These are phyloP conservation scores for Spinus pinus DNA, from an alignment of 2,797 vertebrate species.

Conservation along the genomic window DNA sequence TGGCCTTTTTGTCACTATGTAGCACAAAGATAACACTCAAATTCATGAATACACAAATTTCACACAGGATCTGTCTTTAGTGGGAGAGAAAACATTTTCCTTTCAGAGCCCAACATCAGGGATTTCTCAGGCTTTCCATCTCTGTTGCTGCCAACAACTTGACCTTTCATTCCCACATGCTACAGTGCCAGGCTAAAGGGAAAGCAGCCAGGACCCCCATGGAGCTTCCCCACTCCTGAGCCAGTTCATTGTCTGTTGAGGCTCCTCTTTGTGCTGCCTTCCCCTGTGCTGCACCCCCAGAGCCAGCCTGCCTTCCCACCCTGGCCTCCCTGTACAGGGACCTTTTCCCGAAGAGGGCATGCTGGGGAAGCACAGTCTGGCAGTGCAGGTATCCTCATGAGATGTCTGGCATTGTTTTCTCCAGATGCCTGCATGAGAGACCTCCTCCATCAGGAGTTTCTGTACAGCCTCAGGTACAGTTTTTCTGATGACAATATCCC, in stretches of 20 bases:
- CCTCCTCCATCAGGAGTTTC: not conserved
- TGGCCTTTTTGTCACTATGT: not conserved
- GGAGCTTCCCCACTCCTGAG: not conserved
- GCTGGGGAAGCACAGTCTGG: not conserved
- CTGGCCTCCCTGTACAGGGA: not conserved
- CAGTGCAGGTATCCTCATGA: not conserved
- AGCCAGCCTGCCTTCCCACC: not conserved
- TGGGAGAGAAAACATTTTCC: not conserved
- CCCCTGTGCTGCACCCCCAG: not conserved
- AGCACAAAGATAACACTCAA: not conserved
- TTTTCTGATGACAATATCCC: not conserved
- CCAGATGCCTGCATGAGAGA: accelerated
- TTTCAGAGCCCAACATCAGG: not conserved
- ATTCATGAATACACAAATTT: not conserved
- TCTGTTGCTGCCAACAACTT: not conserved
- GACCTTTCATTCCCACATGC: not conserved
- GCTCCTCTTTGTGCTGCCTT: not conserved
- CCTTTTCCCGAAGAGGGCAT: not conserved
- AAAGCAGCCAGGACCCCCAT: not conserved
- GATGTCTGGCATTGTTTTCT: not conserved
- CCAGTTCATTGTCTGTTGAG: not conserved
- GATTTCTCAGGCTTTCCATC: not conserved
- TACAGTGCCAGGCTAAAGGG: not conserved
- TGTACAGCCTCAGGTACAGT: not conserved
- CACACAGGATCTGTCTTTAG: not conserved